These are phyloP conservation scores for Drosophila gaucha DNA, from an alignment of 2,888 invertebrate species.

Conservation along the genomic window DNA sequence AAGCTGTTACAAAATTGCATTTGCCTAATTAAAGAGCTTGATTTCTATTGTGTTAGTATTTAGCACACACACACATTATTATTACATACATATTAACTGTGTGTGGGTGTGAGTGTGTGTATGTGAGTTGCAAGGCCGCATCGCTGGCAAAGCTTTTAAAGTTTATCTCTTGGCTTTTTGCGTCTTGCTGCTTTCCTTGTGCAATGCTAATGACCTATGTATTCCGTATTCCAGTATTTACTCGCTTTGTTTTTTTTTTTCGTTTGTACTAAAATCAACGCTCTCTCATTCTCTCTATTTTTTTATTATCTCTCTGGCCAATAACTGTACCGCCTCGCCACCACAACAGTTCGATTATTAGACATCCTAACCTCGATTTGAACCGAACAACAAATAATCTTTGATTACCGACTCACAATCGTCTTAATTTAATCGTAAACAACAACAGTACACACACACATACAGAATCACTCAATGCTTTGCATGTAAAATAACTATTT, in stretches of 20 bases:
- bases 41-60: slow-evolving; percentile 13
- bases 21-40: slow-evolving; percentile 15
- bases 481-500: slow-evolving; percentile 20
- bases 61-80: slow-evolving; percentile 5
- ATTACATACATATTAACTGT: slow-evolving; percentile 1
- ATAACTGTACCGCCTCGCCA: slow-evolving; percentile 57
- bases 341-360: slow-evolving; percentile 16
- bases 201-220: slow-evolving; percentile 58
- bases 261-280: neutral
- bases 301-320: slow-evolving; percentile 13
- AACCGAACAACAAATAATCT: slow-evolving; percentile 76
- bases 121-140: slow-evolving; percentile 43
- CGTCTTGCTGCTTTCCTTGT: slow-evolving; percentile 32
- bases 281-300: slow-evolving; percentile 4
- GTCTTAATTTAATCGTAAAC: slow-evolving; percentile 78
- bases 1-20: slow-evolving; percentile 16
- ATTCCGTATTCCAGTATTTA: slow-evolving; percentile 49
- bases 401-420: slow-evolving; percentile 74
- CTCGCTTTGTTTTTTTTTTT: slow-evolving; percentile 17
- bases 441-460: slow-evolving; percentile 42
- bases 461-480: slow-evolving; percentile 1
- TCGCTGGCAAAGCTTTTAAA: slow-evolving; percentile 30
- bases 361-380: slow-evolving; percentile 72
- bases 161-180: slow-evolving; percentile 39
- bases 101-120: slow-evolving; percentile 5